Evolutionary conservation across 1,140 invertebrate species (phyloP).

Genomic region (Lethrus apterus): DNA sequence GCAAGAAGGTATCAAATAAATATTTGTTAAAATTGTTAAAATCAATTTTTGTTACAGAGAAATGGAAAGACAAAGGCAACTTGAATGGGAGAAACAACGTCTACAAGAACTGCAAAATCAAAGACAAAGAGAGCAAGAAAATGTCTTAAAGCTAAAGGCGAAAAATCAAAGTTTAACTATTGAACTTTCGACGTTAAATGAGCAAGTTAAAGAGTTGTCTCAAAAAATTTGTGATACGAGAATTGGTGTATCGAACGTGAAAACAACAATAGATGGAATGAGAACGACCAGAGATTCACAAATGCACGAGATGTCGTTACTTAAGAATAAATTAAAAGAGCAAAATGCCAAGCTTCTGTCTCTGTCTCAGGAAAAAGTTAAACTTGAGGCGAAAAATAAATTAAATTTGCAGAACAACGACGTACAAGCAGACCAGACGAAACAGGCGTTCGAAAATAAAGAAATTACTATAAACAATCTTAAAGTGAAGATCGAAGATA

Average conservation of each 20-base stretch:
- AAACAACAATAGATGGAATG: slow-evolving; percentile 95
- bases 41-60: slow-evolving; percentile 52
- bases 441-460: slow-evolving; percentile 69
- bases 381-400: slow-evolving; percentile 70
- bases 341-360: slow-evolving; percentile 72
- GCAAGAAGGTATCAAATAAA: slow-evolving; percentile 51
- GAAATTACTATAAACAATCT: slow-evolving; percentile 81
- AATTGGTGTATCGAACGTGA: slow-evolving; percentile 83
- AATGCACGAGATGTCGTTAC: slow-evolving; percentile 78
- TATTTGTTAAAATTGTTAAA: slow-evolving; percentile 20
- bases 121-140: slow-evolving; percentile 80
- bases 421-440: slow-evolving; percentile 53
- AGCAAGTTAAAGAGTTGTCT: slow-evolving; percentile 70
- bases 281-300: slow-evolving; percentile 81
- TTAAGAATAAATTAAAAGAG: slow-evolving; percentile 79
- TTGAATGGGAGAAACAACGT: slow-evolving; percentile 94
- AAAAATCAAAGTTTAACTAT: slow-evolving; percentile 80
- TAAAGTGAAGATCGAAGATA: slow-evolving; percentile 52
- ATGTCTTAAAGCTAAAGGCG: slow-evolving; percentile 81
- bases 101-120: slow-evolving; percentile 76
- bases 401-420: slow-evolving; percentile 42
- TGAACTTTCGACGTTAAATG: slow-evolving; percentile 66
- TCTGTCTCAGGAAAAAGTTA: slow-evolving; percentile 75
- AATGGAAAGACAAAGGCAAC: slow-evolving; percentile 88
- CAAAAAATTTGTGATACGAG: slow-evolving; percentile 83